phyloP scores from a whole-genome alignment of 2,797 vertebrate genomes.

The Cynopterus sphinx region DNA sequence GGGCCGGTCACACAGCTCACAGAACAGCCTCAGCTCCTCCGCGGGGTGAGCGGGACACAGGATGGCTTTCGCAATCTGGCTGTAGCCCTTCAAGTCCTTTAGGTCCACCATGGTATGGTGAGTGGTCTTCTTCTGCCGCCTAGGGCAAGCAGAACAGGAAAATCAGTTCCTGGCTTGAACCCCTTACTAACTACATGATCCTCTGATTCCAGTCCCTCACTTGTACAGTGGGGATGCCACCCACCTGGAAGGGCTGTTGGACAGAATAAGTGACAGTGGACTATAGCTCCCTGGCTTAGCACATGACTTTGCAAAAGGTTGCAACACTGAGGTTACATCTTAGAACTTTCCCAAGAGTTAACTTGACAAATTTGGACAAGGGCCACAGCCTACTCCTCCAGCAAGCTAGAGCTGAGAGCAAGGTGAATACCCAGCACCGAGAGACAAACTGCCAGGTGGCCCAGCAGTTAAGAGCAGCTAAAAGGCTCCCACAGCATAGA shows the following conservation, averaged over 20 bases:
- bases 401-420: not conserved
- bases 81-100: conserved; percentile 86
- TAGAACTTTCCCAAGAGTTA: not conserved
- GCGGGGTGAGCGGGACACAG: conserved; percentile 89
- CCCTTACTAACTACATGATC: not conserved
- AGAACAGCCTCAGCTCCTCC: conserved; percentile 93
- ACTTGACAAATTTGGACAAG: not conserved
- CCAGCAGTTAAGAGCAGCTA: not conserved
- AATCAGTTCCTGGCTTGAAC: not conserved
- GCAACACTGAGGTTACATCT: not conserved
- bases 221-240: not conserved
- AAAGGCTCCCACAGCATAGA: not conserved
- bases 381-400: not conserved
- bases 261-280: not conserved
- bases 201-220: not conserved
- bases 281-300: not conserved
- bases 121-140: conserved; percentile 93
- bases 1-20: conserved; percentile 90
- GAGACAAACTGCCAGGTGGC: not conserved
- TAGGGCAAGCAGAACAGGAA: conserved; percentile 71
- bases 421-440: not conserved
- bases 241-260: not conserved
- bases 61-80: conserved; percentile 85
- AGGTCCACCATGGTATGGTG: conserved; percentile 87
- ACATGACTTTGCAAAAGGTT: not conserved